These are phyloP conservation scores for Cantharis rufa DNA, from an alignment of 2,888 invertebrate species.

Conservation along the genomic window DNA sequence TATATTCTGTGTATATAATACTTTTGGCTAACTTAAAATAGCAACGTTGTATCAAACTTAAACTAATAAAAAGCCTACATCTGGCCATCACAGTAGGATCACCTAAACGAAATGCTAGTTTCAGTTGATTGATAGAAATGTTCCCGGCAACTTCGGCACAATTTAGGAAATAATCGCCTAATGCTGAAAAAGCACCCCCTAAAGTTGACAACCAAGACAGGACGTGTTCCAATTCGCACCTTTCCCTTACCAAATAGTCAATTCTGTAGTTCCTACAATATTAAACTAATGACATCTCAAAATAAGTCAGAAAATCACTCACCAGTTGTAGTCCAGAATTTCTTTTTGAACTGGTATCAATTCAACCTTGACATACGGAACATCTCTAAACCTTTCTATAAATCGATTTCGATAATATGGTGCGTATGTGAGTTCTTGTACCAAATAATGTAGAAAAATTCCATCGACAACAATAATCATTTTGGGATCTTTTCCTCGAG, in stretches of 20 bases:
- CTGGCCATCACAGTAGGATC: constrained; percentile 81
- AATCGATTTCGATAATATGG: constrained; percentile 25
- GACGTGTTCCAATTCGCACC: constrained; percentile 78
- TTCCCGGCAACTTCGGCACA: constrained; percentile 87
- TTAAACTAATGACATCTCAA: constrained; percentile 2
- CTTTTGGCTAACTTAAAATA: constrained; percentile 65
- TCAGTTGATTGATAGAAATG: constrained; percentile 83
- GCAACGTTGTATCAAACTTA: constrained; percentile 86
- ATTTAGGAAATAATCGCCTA: constrained; percentile 83
- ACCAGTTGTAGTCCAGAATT: constrained; percentile 74
- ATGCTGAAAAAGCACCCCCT: constrained; percentile 93
- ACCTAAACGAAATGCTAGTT: constrained; percentile 77
- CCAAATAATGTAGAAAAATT: constrained; percentile 46
- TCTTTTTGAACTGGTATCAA: constrained; percentile 64
- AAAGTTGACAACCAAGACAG: constrained; percentile 95
- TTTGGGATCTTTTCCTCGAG: background rate
- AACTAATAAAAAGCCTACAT: constrained; percentile 83
- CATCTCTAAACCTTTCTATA: constrained; percentile 19
- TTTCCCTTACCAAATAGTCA: constrained; percentile 61
- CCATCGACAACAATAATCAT: constrained; percentile 38
- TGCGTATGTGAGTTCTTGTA: constrained; percentile 39
- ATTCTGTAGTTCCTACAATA: constrained; percentile 59
- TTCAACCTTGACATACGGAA: constrained; percentile 48
- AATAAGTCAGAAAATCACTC: constrained; percentile 36
- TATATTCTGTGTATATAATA: constrained; percentile 64